A percentile compares a stretch with the other conserved stretches of the same genome.
phyloP scores from a whole-genome alignment of 2,797 vertebrate genomes.

The Pygocentrus nattereri region DNA sequence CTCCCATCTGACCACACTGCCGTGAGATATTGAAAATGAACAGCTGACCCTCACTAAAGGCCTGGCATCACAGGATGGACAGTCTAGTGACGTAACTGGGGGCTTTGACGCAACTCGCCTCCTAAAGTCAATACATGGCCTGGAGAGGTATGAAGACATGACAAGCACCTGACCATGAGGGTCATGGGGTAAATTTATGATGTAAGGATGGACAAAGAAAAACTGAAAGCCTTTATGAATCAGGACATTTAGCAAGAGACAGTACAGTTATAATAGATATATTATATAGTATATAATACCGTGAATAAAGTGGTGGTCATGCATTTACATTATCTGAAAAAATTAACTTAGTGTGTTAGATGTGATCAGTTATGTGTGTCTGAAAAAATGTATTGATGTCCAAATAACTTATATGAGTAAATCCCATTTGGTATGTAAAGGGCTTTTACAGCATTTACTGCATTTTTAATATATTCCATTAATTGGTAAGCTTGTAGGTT shows the following conservation, averaged over 20 bases:
- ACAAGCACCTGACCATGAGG: constrained; percentile 16
- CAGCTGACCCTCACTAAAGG: constrained; percentile 50
- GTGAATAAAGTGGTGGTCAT: too few relatives aligned
- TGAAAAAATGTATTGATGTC: neutral
- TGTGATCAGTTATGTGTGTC: too few relatives aligned
- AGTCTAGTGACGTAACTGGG: constrained; percentile 13
- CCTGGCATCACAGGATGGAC: constrained; percentile 16
- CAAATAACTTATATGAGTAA: neutral
- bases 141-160: neutral
- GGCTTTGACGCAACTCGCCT: constrained; percentile 35
- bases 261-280: too few relatives aligned
- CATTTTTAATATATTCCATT: too few relatives aligned
- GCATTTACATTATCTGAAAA: neutral
- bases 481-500: too few relatives aligned
- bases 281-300: too few relatives aligned
- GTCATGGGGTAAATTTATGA: neutral
- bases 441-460: too few relatives aligned
- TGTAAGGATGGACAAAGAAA: neutral
- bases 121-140: constrained; percentile 46
- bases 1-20: constrained; percentile 39
- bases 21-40: constrained; percentile 31
- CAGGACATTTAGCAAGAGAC: neutral
- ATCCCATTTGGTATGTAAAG: too few relatives aligned
- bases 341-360: too few relatives aligned
- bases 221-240: neutral